Evolutionary conservation across 2,797 vertebrate genomes (phyloP).

Genomic region (Pterois miles): DNA sequence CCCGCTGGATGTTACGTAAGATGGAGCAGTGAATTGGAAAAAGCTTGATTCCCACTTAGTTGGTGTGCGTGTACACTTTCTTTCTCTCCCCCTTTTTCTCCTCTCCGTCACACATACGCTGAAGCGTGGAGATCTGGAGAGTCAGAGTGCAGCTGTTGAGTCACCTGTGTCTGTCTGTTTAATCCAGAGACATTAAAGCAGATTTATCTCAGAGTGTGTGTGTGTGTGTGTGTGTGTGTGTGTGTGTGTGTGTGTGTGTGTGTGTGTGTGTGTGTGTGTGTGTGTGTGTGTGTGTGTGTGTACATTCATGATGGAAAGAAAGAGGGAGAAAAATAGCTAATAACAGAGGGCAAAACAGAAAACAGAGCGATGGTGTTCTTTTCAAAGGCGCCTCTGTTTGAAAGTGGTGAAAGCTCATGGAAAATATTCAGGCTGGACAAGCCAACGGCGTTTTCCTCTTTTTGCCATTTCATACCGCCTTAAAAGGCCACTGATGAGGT

Average conservation of each 20-base stretch:
- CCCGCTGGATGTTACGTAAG: constrained; percentile 42
- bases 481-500: constrained; percentile 55
- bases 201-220: neutral
- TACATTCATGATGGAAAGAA: constrained; percentile 15
- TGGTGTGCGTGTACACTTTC: constrained; percentile 31
- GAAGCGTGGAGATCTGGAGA: constrained; percentile 40
- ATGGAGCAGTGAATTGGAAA: constrained; percentile 19
- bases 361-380: constrained; percentile 35
- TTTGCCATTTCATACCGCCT: constrained; percentile 49
- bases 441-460: constrained; percentile 28
- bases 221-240: neutral
- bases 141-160: constrained; percentile 44
- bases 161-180: constrained; percentile 48
- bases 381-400: constrained; percentile 64
- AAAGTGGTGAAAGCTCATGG: constrained; percentile 57
- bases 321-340: constrained; percentile 23
- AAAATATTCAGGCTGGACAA: constrained; percentile 64
- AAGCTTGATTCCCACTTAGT: constrained; percentile 20
- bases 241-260: neutral
- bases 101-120: constrained; percentile 21
- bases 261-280: constrained; percentile 12
- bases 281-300: constrained; percentile 5
- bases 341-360: constrained; percentile 26
- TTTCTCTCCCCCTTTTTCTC: neutral
- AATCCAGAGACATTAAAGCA: constrained; percentile 21